Percentiles rank a stretch among this genome's conserved stretches.
These are phyloP conservation scores for Dasypus novemcinctus DNA, from an alignment of 2,113 vertebrate genomes.

Conservation along the genomic window DNA sequence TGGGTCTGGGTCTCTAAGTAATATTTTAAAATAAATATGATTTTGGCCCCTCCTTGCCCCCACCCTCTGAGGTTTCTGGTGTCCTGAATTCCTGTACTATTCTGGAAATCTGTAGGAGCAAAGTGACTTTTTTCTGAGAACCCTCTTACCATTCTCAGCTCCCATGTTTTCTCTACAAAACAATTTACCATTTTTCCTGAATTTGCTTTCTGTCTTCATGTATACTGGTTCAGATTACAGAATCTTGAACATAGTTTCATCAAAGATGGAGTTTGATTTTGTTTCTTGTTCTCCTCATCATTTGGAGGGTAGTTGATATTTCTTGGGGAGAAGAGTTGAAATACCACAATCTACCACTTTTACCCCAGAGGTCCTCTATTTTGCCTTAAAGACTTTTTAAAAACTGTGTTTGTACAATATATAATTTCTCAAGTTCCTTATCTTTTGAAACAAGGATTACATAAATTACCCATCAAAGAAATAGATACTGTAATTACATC, in stretches of 20 bases:
- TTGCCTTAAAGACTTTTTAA: background rate
- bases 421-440: constrained; percentile 5
- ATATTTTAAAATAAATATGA: background rate
- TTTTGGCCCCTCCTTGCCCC: background rate
- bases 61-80: background rate
- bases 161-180: background rate
- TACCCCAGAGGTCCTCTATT: background rate
- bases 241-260: background rate
- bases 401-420: background rate
- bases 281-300: background rate
- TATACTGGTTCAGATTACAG: background rate
- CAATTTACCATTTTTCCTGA: background rate
- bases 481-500: constrained; percentile 27
- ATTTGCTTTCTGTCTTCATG: background rate
- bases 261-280: background rate
- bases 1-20: background rate
- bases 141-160: no score
- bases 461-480: constrained; percentile 35
- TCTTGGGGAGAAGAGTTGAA: background rate
- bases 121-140: background rate
- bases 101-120: background rate
- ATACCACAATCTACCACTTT: background rate
- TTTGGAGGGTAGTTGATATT: background rate
- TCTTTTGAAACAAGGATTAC: constrained; percentile 33
- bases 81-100: background rate